phyloP scores from a whole-genome alignment of 2,888 invertebrate genomes.

The Stenichneumon culpator region DNA sequence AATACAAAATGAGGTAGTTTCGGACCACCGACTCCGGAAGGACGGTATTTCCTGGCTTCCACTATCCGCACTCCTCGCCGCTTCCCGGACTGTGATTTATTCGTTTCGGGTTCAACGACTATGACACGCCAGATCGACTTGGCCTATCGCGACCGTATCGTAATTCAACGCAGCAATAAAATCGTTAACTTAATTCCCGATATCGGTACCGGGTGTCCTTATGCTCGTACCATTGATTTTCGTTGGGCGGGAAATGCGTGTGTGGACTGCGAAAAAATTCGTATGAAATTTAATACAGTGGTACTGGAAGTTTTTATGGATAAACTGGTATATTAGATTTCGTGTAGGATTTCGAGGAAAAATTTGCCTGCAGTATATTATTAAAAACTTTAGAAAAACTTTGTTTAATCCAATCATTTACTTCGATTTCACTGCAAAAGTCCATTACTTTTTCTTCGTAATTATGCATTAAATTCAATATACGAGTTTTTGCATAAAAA shows the following conservation, averaged over 20 bases:
- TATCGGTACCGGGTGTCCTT: not conserved
- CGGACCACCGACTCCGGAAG: constrained; percentile 22
- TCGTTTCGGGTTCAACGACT: constrained; percentile 17
- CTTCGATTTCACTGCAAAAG: no score
- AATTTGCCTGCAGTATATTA: no score
- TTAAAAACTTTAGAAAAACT: no score
- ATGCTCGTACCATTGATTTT: not conserved
- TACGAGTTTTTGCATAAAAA: no score
- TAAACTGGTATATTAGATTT: no score
- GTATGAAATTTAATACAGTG: no score
- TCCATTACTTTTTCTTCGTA: no score
- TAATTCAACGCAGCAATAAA: not conserved
- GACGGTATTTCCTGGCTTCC: constrained; percentile 24
- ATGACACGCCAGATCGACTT: constrained; percentile 28
- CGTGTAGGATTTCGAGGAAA: no score
- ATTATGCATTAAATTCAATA: no score
- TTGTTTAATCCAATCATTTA: no score
- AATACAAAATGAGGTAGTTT: constrained; percentile 45
- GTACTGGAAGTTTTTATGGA: no score
- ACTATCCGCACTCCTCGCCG: not conserved
- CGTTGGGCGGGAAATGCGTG: not conserved
- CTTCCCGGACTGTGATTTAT: constrained; percentile 36
- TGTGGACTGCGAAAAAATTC: not conserved
- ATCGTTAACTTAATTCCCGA: not conserved
- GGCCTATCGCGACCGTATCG: not conserved